A percentile compares a stretch with the other conserved stretches of the same genome.
These are phyloP conservation scores for Pristiophorus japonicus DNA, from an alignment of 2,113 vertebrate genomes.

Conservation along the genomic window DNA sequence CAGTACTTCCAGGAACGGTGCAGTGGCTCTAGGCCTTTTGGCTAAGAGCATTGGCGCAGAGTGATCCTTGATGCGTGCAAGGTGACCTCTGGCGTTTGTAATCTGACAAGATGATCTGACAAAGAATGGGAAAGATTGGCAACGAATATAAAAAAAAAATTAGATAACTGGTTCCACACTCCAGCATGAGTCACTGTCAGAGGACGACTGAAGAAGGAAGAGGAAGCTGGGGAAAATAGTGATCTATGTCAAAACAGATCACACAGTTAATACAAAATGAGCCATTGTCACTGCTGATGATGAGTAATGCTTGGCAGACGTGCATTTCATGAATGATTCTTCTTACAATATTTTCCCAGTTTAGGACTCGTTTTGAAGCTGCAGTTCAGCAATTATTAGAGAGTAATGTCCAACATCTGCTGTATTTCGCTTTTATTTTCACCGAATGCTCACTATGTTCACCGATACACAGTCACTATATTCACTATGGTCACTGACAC, in stretches of 20 bases:
- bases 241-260: background rate
- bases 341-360: background rate
- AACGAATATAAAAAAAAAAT: no score
- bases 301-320: background rate
- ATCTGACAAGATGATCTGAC: no score
- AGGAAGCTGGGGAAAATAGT: background rate
- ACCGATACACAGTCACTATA: no score
- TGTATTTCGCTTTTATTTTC: no score
- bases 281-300: background rate
- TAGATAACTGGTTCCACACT: background rate
- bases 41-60: no score
- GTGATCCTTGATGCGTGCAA: no score
- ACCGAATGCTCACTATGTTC: no score
- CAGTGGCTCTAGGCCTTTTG: no score
- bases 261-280: background rate
- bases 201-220: background rate
- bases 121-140: no score
- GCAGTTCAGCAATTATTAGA: background rate
- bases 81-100: no score
- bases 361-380: background rate
- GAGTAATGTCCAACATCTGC: background rate
- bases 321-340: background rate
- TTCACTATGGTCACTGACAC: no score
- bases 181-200: background rate
- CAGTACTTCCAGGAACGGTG: no score